Evolutionary conservation across 2,797 vertebrate genomes (phyloP), one percentile per base, ranked within the genome.

Genomic region (Gobionotothen gibberifrons): DNA sequence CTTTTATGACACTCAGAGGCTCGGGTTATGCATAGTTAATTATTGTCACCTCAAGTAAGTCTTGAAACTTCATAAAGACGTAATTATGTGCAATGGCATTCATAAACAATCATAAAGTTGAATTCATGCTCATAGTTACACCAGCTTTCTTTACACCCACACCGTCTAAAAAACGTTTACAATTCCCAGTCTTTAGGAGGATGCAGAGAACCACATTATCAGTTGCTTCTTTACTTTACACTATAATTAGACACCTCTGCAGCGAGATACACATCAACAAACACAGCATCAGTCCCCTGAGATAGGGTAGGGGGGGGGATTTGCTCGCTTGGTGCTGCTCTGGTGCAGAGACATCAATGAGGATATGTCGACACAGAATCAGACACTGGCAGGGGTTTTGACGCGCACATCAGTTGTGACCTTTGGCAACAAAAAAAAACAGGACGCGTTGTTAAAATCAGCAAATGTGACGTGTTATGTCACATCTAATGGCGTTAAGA

Each of bases 321-420:
- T 61, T 74, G 58, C 32, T 64, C 8, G 1, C 56, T 63, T 36
- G 63, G 17, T 75, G 65, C 46, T 65, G 46, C 62, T 75, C 69
- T 60, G 64, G 47, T 52, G 69, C 69, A 62, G 62, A 72, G 69
- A 74, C 81, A 78, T 87, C 83, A 72, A 63, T 78, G 64, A 75
- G 69, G 56, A 84, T 75, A 26, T 59, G 64, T 84, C 17, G 44
- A 73, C 74, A 74, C 54, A 57, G 60, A 83, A 66, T 53, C 63
- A 52, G 56, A 74, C 48, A 9, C 57, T 51, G 78, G 55, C 71
- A 85, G 78, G 21, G 48, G 26, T 53, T 78, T 60, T 72, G 70
- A 68, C 78, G 72, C 29, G 2, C 79, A 75, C 72, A 78, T 83
- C 74, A 71, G 48, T 62, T 44, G 44, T 79, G 85, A 88, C 84